Percentiles rank a stretch among this genome's conserved stretches.
phyloP scores from a whole-genome alignment of 2,888 invertebrate species.

The Chromoteleia sp. region DNA sequence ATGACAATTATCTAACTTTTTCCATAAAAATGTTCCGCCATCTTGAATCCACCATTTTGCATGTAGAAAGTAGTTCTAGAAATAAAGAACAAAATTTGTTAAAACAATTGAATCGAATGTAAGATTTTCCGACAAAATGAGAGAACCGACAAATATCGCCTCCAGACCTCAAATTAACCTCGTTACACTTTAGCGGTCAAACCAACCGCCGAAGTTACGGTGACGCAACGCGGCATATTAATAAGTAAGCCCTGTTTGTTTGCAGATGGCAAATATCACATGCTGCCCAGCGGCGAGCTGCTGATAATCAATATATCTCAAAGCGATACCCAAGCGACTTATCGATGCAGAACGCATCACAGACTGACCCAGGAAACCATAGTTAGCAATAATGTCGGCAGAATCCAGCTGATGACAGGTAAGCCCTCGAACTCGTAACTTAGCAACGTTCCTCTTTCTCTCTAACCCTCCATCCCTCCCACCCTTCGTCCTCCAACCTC shows the following conservation, averaged over 20 bases:
- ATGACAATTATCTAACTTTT: no score
- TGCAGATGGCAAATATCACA: constrained; percentile 87
- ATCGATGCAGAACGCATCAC: constrained; percentile 87
- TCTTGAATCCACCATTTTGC: no score
- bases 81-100: no score
- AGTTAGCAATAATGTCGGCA: constrained; percentile 86
- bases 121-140: neutral
- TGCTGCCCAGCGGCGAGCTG: constrained; percentile 87
- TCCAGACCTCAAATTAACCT: constrained; percentile 9
- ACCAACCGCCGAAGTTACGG: constrained; percentile 30
- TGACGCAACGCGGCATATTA: constrained; percentile 46
- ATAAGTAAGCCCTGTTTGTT: constrained; percentile 63
- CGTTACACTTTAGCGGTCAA: constrained; percentile 32
- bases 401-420: constrained; percentile 87
- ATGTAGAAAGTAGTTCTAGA: no score
- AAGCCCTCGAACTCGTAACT: constrained; percentile 73
- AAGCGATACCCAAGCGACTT: constrained; percentile 86
- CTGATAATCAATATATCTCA: constrained; percentile 87
- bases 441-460: constrained; percentile 52
- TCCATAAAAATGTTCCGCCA: no score
- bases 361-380: constrained; percentile 87
- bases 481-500: neutral
- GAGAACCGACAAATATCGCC: constrained; percentile 2
- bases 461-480: neutral
- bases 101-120: no score